A percentile compares a stretch with the other conserved stretches of the same genome.
Conservation (phyloP, 2,888 invertebrate species). For the Pheosia gnoma region DNA sequence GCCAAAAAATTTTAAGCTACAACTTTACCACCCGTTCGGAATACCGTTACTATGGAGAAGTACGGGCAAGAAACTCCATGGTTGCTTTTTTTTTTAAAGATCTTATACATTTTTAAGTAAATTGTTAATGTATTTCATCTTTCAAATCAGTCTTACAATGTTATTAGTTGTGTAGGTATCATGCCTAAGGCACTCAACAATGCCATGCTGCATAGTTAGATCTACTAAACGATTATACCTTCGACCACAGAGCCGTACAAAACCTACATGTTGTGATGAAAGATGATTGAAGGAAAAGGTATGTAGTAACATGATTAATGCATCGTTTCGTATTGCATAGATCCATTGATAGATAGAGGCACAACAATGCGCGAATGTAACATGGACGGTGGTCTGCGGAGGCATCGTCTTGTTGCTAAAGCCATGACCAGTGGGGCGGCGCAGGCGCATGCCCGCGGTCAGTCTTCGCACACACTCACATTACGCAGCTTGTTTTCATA, state of each 20-base stretch:
- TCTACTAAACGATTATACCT: not conserved
- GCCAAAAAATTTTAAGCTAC: too few species aligned
- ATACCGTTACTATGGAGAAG: too few species aligned
- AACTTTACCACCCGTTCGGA: too few species aligned
- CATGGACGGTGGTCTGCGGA: constrained; percentile 56
- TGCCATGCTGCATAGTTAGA: not conserved
- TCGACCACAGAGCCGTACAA: not conserved
- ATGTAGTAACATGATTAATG: constrained; percentile 36
- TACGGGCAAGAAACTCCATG: too few species aligned
- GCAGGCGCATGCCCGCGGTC: constrained; percentile 57
- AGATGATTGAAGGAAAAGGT: constrained; percentile 42
- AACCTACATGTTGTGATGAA: constrained; percentile 16
- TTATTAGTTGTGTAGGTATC: too few species aligned
- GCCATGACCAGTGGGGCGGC: constrained; percentile 67
- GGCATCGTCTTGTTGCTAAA: constrained; percentile 60
- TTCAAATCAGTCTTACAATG: not conserved
- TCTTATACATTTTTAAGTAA: too few species aligned
- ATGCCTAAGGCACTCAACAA: not conserved
- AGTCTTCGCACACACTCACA: constrained; percentile 55
- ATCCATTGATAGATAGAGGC: constrained; percentile 64
- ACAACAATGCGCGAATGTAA: constrained; percentile 77
- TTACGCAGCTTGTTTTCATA: constrained; percentile 27
- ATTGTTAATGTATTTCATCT: too few species aligned
- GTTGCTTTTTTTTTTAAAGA: too few species aligned
- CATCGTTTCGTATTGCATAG: constrained; percentile 55